phyloP scores from a whole-genome alignment of 2,888 invertebrate species.

The Drosophila vallismaia region DNA sequence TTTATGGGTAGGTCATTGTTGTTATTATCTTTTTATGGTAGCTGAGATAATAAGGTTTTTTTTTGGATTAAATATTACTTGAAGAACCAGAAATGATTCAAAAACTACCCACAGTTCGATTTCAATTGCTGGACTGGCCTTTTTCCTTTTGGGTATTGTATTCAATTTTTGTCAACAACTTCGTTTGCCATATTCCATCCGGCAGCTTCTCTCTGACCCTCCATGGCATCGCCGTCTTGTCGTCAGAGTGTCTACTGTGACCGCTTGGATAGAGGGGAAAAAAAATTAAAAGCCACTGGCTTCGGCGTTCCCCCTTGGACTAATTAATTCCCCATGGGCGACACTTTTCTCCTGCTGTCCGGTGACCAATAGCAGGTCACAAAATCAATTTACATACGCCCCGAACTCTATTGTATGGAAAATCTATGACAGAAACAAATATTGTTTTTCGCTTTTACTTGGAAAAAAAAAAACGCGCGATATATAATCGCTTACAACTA shows the following conservation, averaged over 20 bases:
- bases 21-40: background rate
- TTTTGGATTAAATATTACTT: background rate
- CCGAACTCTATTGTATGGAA: slow-evolving; percentile 36
- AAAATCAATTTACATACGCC: slow-evolving; percentile 59
- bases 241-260: slow-evolving; percentile 62
- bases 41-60: too few relatives aligned
- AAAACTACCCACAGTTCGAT: slow-evolving; percentile 9
- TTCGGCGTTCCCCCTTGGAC: slow-evolving; percentile 37
- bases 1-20: background rate
- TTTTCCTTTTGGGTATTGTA: slow-evolving; percentile 57
- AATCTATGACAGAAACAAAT: slow-evolving; percentile 38
- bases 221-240: slow-evolving; percentile 38
- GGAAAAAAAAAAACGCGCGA: slow-evolving; percentile 28
- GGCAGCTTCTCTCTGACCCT: background rate
- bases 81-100: background rate
- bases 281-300: too few relatives aligned
- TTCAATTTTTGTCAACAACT: slow-evolving; percentile 68
- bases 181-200: slow-evolving; percentile 34
- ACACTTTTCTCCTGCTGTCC: slow-evolving; percentile 58
- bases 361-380: slow-evolving; percentile 31
- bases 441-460: slow-evolving; percentile 42
- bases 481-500: slow-evolving; percentile 25
- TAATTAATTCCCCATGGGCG: slow-evolving; percentile 78
- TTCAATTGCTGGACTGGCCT: slow-evolving; percentile 26
- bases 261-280: background rate